A percentile compares a stretch with the other conserved stretches of the same genome.
Conservation (phyloP, 2,113 vertebrate genomes). For the Ciconia boyciana region DNA sequence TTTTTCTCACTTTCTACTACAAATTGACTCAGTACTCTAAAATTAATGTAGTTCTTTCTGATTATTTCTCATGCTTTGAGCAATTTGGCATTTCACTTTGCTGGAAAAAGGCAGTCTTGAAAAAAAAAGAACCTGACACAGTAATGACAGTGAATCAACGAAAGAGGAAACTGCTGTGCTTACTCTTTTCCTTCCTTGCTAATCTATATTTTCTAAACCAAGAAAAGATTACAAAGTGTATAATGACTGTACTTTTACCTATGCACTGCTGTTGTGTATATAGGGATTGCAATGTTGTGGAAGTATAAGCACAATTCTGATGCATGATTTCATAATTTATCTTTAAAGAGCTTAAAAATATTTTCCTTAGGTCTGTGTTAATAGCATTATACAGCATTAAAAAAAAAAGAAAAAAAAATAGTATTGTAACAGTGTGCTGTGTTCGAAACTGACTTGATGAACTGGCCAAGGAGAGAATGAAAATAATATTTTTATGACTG, state of each 20-base stretch:
- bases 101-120: background rate
- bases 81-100: background rate
- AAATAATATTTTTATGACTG: background rate
- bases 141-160: background rate
- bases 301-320: background rate
- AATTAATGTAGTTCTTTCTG: background rate
- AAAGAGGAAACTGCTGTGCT: slow-evolving; percentile 13
- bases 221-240: background rate
- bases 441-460: background rate
- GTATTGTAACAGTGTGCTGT: background rate
- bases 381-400: background rate
- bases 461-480: background rate
- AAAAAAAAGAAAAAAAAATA: background rate
- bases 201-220: background rate
- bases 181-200: background rate
- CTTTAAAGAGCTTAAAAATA: background rate
- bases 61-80: slow-evolving; percentile 6
- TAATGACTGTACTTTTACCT: background rate
- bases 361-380: background rate
- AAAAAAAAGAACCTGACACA: background rate
- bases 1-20: background rate
- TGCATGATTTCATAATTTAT: background rate
- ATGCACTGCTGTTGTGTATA: background rate
- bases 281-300: background rate
- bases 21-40: background rate